A percentile compares a stretch with the other conserved stretches of the same genome.
These are phyloP conservation scores for Neogale vison DNA, from an alignment of 2,113 vertebrate genomes.

Conservation along the genomic window DNA sequence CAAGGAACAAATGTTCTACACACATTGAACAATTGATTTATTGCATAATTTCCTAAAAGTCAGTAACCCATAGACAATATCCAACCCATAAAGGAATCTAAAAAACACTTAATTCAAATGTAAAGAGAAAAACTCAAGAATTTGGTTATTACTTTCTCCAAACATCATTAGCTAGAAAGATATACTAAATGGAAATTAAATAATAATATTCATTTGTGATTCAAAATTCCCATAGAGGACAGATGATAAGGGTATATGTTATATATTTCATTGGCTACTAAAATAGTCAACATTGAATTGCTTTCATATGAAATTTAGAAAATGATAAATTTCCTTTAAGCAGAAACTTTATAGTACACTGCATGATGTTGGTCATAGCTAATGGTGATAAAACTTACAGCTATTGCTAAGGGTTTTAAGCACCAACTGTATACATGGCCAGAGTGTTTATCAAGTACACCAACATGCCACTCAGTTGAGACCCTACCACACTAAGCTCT, in stretches of 20 bases:
- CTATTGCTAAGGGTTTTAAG: neutral
- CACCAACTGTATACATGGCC: neutral
- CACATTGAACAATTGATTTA: neutral
- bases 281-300: neutral
- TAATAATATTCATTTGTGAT: neutral
- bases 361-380: neutral
- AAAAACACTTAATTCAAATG: neutral
- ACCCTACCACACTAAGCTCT: neutral
- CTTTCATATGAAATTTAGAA: neutral
- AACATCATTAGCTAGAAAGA: neutral
- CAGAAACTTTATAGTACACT: neutral
- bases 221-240: neutral
- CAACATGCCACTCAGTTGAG: neutral
- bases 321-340: slow-evolving; percentile 10
- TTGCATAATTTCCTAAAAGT: neutral
- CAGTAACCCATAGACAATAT: neutral
- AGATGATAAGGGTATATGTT: neutral
- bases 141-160: slow-evolving; percentile 11
- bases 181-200: slow-evolving; percentile 29
- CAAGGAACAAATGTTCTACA: neutral
- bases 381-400: neutral
- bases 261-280: neutral
- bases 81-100: neutral
- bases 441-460: neutral
- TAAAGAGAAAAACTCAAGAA: neutral